These are phyloP conservation scores for Alethe castanea DNA, from an alignment of 2,113 vertebrate genomes.

Conservation along the genomic window DNA sequence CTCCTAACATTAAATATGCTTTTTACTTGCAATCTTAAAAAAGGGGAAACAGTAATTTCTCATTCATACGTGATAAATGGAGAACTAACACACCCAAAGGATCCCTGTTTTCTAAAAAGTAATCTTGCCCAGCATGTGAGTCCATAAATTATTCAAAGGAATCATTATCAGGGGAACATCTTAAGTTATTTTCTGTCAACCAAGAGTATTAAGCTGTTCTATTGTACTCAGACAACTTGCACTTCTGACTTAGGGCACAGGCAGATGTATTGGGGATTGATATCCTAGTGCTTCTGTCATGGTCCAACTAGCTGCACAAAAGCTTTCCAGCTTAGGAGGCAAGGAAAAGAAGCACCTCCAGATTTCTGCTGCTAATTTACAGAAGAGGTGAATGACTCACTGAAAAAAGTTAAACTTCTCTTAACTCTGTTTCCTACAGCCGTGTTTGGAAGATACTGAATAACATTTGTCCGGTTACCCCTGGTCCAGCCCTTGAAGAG, in stretches of 20 bases:
- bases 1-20: neutral
- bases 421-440: neutral
- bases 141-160: neutral
- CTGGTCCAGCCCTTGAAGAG: neutral
- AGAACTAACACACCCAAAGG: neutral
- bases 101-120: neutral
- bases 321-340: neutral
- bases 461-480: rapidly evolving
- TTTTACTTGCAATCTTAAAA: neutral
- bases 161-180: neutral
- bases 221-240: neutral
- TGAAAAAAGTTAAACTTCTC: neutral
- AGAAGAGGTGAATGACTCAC: neutral
- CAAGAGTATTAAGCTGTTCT: neutral
- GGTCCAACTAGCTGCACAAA: neutral
- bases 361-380: neutral
- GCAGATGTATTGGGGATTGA: neutral
- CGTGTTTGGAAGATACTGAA: neutral
- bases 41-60: neutral
- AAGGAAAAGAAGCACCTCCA: neutral
- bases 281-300: neutral
- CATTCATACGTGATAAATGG: neutral
- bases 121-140: neutral
- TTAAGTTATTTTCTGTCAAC: neutral
- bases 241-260: neutral